Conservation (phyloP, 35 echinoderm and acorn worm species). For the Strongylocentrotus purpuratus region DNA sequence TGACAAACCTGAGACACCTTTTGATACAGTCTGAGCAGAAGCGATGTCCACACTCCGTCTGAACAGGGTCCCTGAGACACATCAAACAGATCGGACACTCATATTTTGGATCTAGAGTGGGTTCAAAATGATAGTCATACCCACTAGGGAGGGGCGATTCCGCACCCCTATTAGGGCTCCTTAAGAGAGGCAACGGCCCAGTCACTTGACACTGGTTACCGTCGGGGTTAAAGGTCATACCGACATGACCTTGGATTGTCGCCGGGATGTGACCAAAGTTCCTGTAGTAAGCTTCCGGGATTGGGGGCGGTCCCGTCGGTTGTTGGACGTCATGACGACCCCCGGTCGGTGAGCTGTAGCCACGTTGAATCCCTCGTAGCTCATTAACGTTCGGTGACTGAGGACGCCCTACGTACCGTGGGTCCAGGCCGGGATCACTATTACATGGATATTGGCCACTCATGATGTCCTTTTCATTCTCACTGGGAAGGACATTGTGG, state of each 20-base stretch:
- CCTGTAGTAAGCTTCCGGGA: background rate
- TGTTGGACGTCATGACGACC: background rate
- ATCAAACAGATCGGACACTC: slow-evolving; percentile 96
- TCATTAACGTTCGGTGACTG: background rate
- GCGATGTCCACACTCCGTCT: slow-evolving; percentile 92
- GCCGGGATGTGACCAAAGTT: background rate
- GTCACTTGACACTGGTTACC: background rate
- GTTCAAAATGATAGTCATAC: slow-evolving; percentile 75
- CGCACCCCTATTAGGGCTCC: background rate
- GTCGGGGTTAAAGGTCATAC: background rate
- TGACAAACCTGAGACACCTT: background rate
- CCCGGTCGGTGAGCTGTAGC: background rate
- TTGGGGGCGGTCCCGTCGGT: background rate
- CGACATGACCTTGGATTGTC: background rate
- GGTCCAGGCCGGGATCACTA: background rate
- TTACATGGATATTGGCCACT: background rate
- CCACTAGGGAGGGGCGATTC: slow-evolving; percentile 49
- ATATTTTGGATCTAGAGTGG: slow-evolving; percentile 73
- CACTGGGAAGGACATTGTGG: no score
- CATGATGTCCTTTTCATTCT: background rate
- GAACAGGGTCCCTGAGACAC: slow-evolving; percentile 83
- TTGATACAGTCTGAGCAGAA: slow-evolving; percentile 84
- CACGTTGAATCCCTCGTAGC: background rate
- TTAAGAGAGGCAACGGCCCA: background rate
- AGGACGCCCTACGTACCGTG: background rate